A percentile compares a stretch with the other conserved stretches of the same genome.
phyloP scores from a whole-genome alignment of 2,797 vertebrate species.

The Lithobates pipiens region DNA sequence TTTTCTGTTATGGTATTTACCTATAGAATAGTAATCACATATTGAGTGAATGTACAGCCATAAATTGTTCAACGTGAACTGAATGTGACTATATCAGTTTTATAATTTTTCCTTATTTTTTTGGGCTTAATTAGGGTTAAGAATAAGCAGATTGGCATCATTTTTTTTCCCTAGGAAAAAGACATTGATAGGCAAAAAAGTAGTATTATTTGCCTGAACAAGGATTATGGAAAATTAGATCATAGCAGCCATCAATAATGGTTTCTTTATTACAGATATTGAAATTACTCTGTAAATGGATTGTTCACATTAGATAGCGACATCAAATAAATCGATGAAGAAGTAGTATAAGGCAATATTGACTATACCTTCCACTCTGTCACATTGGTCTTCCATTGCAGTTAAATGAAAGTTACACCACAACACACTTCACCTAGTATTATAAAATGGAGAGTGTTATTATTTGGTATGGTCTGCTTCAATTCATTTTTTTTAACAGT shows the following conservation, averaged over 20 bases:
- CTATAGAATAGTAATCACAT: background rate
- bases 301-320: too few relatives aligned
- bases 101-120: slow-evolving; percentile 11
- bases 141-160: slow-evolving; percentile 34
- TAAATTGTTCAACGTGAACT: slow-evolving; percentile 44
- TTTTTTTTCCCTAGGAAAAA: slow-evolving; percentile 25
- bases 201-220: too few relatives aligned
- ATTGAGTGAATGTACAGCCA: slow-evolving; percentile 12
- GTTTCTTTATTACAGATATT: too few relatives aligned
- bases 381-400: background rate
- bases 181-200: too few relatives aligned
- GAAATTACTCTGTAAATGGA: too few relatives aligned
- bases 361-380: background rate
- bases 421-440: background rate
- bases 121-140: too few relatives aligned
- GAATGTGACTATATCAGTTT: slow-evolving; percentile 44
- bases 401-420: background rate
- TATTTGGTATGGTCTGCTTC: background rate
- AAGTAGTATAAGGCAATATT: background rate
- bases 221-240: too few relatives aligned
- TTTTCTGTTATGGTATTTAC: slow-evolving; percentile 5
- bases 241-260: too few relatives aligned
- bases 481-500: too few relatives aligned
- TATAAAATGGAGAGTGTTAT: background rate
- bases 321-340: too few relatives aligned